Conservation (phyloP, 1,140 invertebrate genomes). For the Dreissena polymorpha region DNA sequence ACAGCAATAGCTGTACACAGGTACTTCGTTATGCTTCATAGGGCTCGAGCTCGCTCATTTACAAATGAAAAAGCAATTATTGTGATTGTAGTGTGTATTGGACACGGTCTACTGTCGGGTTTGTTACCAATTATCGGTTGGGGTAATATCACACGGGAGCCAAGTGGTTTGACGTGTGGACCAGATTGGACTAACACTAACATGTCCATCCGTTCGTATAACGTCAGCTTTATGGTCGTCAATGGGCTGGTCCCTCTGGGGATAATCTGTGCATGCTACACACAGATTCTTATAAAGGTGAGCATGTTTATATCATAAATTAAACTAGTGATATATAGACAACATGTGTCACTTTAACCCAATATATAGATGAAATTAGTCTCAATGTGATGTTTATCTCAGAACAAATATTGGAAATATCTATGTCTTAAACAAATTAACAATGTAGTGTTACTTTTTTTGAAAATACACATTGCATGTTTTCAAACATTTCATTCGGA, state of each 20-base stretch:
- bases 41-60: constrained; percentile 1
- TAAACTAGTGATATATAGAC: too few species aligned
- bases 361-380: too few species aligned
- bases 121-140: constrained; percentile 29
- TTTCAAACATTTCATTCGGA: too few species aligned
- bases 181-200: constrained; percentile 12
- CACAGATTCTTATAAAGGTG: constrained; percentile 9
- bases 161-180: constrained; percentile 14
- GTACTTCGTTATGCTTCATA: constrained; percentile 16
- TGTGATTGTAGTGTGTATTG: constrained; percentile 18
- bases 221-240: neutral
- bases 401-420: too few species aligned
- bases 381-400: too few species aligned
- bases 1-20: constrained; percentile 18
- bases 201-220: constrained; percentile 11
- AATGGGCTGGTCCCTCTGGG: neutral
- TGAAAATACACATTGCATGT: too few species aligned
- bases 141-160: constrained; percentile 15
- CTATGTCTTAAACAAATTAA: too few species aligned
- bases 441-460: too few species aligned
- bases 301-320: neutral
- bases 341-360: too few species aligned
- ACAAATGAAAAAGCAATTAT: constrained; percentile 23
- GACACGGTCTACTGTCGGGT: constrained; percentile 31
- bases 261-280: constrained; percentile 14